A percentile compares a stretch with the other conserved stretches of the same genome.
phyloP scores from a whole-genome alignment of 2,888 invertebrate genomes.

The Drosophila atripex region DNA sequence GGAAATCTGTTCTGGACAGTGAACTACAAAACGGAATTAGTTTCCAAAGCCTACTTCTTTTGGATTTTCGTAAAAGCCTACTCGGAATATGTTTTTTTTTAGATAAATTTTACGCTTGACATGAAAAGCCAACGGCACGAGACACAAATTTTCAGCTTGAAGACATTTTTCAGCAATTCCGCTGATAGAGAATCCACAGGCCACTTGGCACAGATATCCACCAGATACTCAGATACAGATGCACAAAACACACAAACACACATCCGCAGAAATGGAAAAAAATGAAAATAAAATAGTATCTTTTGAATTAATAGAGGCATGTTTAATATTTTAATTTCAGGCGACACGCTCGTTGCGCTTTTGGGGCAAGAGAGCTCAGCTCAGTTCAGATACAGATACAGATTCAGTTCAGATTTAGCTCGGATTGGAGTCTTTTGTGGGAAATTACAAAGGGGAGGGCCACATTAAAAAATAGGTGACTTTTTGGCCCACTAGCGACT shows the following conservation, averaged over 20 bases:
- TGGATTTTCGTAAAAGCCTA: too few species aligned
- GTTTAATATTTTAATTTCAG: constrained; percentile 44
- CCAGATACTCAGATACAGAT: constrained; percentile 6
- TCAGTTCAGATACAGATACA: too few species aligned
- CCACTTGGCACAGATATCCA: constrained; percentile 29
- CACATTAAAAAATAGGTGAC: not conserved
- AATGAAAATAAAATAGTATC: constrained; percentile 18
- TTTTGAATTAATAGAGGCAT: constrained; percentile 29
- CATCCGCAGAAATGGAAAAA: not conserved
- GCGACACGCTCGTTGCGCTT: constrained; percentile 37
- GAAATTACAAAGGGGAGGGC: not conserved
- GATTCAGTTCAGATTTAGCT: constrained; percentile 18
- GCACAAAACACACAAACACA: not conserved
- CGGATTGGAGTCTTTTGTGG: constrained; percentile 2
- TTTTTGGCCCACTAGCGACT: too few species aligned
- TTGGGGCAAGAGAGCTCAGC: constrained; percentile 35
- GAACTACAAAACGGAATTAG: not conserved
- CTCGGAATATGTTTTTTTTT: not conserved
- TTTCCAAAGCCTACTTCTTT: not conserved
- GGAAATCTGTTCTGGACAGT: not conserved
- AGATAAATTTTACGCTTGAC: constrained; percentile 34
- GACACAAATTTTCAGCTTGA: constrained; percentile 52
- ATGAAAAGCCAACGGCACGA: constrained; percentile 50
- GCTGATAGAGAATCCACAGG: constrained; percentile 16
- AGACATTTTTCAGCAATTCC: constrained; percentile 31